phyloP scores from a whole-genome alignment of 2,888 invertebrate genomes.

The Rhodophaea formosa region DNA sequence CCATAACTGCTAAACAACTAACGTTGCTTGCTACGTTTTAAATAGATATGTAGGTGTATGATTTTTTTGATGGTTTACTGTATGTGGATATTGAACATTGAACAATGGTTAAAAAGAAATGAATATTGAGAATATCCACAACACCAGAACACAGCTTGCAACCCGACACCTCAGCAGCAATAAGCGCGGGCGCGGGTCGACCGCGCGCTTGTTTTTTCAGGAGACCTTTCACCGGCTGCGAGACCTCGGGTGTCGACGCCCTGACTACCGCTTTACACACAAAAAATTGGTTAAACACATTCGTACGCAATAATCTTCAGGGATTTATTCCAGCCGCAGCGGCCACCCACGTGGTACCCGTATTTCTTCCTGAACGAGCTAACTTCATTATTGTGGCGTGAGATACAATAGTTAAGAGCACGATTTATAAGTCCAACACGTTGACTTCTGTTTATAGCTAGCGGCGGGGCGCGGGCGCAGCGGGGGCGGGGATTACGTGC shows the following conservation, averaged over 20 bases:
- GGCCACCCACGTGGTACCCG: conserved; percentile 78
- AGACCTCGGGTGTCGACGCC: conserved; percentile 55
- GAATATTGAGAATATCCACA: no score
- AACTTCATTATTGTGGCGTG: conserved; percentile 81
- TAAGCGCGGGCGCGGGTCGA: conserved; percentile 22
- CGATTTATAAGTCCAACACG: conserved; percentile 81
- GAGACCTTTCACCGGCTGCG: conserved; percentile 61
- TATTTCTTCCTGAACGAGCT: conserved; percentile 79
- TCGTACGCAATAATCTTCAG: conserved; percentile 71
- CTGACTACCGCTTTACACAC: conserved; percentile 56
- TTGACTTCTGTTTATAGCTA: conserved; percentile 81
- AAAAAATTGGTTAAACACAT: conserved; percentile 69
- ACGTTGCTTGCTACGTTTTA: neutral
- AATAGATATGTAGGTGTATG: neutral
- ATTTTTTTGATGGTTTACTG: no score
- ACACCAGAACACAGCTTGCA: conserved; percentile 26
- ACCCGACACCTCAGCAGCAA: conserved; percentile 43
- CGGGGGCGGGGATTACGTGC: conserved; percentile 75
- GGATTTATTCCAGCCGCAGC: conserved; percentile 66
- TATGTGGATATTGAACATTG: no score
- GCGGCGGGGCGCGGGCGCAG: conserved; percentile 64
- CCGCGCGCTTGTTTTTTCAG: conserved; percentile 69
- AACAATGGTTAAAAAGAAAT: no score
- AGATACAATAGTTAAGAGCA: conserved; percentile 81
- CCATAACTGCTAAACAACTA: neutral